phyloP scores from a whole-genome alignment of 2,888 invertebrate species.

The Dusona sp. region DNA sequence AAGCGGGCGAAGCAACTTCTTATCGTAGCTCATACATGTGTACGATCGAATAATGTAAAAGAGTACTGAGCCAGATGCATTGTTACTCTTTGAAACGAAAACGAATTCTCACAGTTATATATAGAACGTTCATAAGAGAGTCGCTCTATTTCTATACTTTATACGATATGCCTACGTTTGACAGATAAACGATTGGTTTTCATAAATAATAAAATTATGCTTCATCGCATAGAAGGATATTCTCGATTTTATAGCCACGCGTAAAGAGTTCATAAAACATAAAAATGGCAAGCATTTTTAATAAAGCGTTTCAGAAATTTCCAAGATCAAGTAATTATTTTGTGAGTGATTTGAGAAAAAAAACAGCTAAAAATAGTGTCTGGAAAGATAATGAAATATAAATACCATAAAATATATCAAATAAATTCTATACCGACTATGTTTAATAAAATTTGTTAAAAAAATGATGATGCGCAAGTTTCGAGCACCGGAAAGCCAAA shows the following conservation, averaged over 20 bases:
- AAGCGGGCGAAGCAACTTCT: slow-evolving; percentile 61
- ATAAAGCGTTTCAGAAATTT: not conserved
- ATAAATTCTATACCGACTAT: too few species aligned
- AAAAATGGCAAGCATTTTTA: not conserved
- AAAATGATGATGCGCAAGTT: not conserved
- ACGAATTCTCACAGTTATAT: slow-evolving; percentile 2
- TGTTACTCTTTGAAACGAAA: slow-evolving; percentile 44
- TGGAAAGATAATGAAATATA: not conserved
- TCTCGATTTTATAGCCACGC: not conserved
- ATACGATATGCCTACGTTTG: not conserved
- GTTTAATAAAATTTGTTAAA: too few species aligned
- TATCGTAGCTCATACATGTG: slow-evolving; percentile 49
- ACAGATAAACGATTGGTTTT: not conserved
- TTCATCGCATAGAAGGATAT: not conserved
- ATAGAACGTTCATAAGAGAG: not conserved
- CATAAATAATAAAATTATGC: not conserved
- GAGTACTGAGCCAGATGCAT: slow-evolving; percentile 49
- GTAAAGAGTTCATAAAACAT: not conserved
- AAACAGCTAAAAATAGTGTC: too few species aligned
- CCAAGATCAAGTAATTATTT: not conserved
- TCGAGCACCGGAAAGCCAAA: not conserved
- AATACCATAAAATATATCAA: too few species aligned
- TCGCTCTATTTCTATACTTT: slow-evolving; percentile 18
- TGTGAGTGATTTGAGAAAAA: too few species aligned
- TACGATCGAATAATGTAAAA: slow-evolving; percentile 53